Evolutionary conservation across 1,140 invertebrate genomes (phyloP).

Genomic region (Drosophila miranda): DNA sequence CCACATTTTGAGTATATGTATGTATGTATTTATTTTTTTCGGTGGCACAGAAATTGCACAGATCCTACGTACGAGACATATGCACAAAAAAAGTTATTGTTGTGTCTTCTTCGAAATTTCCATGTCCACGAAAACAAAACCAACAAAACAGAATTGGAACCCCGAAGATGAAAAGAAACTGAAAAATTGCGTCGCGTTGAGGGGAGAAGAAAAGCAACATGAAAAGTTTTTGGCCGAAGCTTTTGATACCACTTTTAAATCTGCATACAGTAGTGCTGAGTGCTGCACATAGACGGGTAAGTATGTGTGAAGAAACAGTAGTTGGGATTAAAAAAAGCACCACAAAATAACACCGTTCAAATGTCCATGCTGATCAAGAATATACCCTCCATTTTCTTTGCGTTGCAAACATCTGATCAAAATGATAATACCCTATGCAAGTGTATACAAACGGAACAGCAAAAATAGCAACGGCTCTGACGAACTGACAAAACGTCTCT

Average conservation of each 20-base stretch:
- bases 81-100: slow-evolving; percentile 50
- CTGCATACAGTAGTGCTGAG: too few species aligned
- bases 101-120: slow-evolving; percentile 41
- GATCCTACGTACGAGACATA: not conserved
- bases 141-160: slow-evolving; percentile 44
- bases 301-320: not conserved
- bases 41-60: too few species aligned
- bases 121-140: slow-evolving; percentile 44
- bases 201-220: slow-evolving; percentile 29
- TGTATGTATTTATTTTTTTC: slow-evolving; percentile 6
- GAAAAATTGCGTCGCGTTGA: slow-evolving; percentile 57
- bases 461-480: slow-evolving; percentile 50
- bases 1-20: slow-evolving; percentile 48
- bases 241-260: too few species aligned
- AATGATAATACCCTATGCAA: too few species aligned
- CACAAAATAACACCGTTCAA: too few species aligned
- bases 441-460: not conserved
- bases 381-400: too few species aligned
- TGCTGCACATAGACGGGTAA: not conserved
- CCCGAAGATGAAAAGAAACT: slow-evolving; percentile 47
- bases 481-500: slow-evolving; percentile 55
- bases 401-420: too few species aligned
- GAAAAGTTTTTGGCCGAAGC: not conserved
- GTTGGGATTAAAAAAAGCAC: too few species aligned
- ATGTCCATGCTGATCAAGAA: too few species aligned